Conservation (phyloP, 2,113 vertebrate species). For the Hydropotes inermis region DNA sequence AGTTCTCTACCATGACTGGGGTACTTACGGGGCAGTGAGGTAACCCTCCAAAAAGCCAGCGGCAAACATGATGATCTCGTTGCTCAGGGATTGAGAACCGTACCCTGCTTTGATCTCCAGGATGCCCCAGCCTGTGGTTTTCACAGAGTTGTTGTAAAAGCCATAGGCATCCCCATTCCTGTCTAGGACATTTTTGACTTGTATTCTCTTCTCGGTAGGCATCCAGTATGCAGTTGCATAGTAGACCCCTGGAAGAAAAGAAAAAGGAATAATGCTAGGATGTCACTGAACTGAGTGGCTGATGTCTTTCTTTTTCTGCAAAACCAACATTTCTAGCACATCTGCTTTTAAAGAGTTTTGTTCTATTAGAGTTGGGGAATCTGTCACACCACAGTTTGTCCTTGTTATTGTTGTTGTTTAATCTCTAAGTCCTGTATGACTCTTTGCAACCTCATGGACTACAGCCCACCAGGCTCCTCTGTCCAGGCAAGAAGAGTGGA, state of each 20-base stretch:
- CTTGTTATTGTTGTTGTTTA: not conserved
- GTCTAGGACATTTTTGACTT: slow-evolving; percentile 85
- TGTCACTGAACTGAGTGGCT: not conserved
- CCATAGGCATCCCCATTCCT: slow-evolving; percentile 87
- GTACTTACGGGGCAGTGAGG: slow-evolving; percentile 91
- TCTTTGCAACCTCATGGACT: not conserved
- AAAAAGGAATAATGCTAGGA: not conserved
- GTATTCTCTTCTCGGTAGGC: slow-evolving; percentile 77
- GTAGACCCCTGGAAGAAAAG: slow-evolving; percentile 68
- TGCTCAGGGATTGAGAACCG: slow-evolving; percentile 79
- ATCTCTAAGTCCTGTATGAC: not conserved
- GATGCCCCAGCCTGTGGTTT: slow-evolving; percentile 88
- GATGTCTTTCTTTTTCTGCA: not conserved
- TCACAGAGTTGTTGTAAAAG: slow-evolving; percentile 88
- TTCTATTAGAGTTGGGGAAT: not conserved
- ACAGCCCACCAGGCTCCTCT: not conserved
- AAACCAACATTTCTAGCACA: not conserved
- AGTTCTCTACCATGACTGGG: not conserved
- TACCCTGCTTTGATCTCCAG: slow-evolving; percentile 92
- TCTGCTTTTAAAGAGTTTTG: not conserved
- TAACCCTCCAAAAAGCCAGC: slow-evolving; percentile 93
- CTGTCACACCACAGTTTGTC: not conserved
- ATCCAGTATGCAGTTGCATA: slow-evolving; percentile 90
- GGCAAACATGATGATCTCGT: slow-evolving; percentile 88
- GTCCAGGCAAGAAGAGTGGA: not conserved